Evolutionary conservation across 2,797 vertebrate species (phyloP).

Genomic region (Rhinogobio ventralis): DNA sequence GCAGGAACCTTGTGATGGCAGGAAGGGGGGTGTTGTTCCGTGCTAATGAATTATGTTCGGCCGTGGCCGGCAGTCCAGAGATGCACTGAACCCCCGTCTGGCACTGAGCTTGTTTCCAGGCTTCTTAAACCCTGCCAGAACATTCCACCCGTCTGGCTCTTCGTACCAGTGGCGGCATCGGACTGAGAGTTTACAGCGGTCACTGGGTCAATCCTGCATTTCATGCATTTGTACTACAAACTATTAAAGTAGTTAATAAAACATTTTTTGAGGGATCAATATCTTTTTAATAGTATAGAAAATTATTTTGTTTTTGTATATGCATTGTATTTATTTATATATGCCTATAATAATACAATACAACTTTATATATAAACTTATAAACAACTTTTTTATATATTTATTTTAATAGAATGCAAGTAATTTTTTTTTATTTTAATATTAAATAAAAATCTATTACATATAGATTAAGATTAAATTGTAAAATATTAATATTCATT

Average conservation of each 20-base stretch:
- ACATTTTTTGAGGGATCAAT: not conserved
- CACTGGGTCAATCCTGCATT: not conserved
- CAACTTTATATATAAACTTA: too few species aligned
- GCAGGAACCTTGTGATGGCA: slow-evolving; percentile 5
- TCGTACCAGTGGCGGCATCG: not conserved
- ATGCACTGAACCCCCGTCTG: slow-evolving; percentile 43
- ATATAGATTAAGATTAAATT: too few species aligned
- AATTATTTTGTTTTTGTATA: too few species aligned
- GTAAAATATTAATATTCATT: too few species aligned
- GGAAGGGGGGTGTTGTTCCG: not conserved
- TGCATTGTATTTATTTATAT: too few species aligned
- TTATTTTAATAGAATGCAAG: too few species aligned
- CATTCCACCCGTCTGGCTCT: slow-evolving; percentile 26
- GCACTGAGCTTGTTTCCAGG: not conserved
- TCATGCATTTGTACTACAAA: not conserved
- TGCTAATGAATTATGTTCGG: slow-evolving; percentile 49
- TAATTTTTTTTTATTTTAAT: too few species aligned
- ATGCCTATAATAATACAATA: too few species aligned
- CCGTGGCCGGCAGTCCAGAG: not conserved
- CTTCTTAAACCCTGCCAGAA: slow-evolving; percentile 47
- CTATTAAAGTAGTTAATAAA: not conserved
- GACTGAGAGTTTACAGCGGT: not conserved
- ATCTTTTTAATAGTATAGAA: not conserved
- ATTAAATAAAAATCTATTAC: too few species aligned
- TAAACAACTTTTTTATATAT: too few species aligned